phyloP scores from a whole-genome alignment of 2,113 vertebrate species.

The Charina bottae region DNA sequence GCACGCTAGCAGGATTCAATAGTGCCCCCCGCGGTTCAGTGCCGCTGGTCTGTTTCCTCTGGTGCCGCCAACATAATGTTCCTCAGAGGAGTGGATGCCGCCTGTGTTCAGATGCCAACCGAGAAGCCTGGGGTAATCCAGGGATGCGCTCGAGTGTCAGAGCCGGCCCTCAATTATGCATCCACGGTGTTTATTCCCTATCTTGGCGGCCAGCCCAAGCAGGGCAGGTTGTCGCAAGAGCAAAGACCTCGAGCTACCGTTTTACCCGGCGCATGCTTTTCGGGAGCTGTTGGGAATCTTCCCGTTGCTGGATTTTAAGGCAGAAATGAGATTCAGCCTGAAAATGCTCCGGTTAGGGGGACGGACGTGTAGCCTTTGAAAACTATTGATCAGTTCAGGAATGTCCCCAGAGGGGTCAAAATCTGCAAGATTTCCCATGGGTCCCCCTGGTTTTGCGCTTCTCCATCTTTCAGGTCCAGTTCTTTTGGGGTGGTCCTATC shows the following conservation, averaged over 20 bases:
- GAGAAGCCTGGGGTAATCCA: not conserved
- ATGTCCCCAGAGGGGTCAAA: not conserved
- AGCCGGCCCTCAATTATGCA: not conserved
- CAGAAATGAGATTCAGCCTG: not conserved
- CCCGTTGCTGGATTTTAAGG: not conserved
- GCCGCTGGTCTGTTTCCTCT: not conserved
- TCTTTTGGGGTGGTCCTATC: not conserved
- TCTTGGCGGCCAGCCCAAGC: not conserved
- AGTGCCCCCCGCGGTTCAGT: fast-evolving
- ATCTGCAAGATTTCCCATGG: not conserved
- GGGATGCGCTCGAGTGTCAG: no score
- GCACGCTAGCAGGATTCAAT: not conserved
- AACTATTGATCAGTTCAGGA: not conserved
- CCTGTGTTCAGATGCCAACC: not conserved
- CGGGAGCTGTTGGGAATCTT: not conserved
- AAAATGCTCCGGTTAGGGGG: not conserved
- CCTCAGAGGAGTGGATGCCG: not conserved
- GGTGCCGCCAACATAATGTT: not conserved
- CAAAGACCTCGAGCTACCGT: no score
- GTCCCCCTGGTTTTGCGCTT: not conserved
- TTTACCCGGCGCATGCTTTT: not conserved
- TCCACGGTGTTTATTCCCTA: not conserved
- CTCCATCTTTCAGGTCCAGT: not conserved
- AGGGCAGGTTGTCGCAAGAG: not conserved
- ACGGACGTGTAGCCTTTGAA: not conserved